Evolutionary conservation across 2,113 vertebrate species (phyloP), one percentile per base, ranked within the genome.

Genomic region (Herpailurus yagouaroundi): DNA sequence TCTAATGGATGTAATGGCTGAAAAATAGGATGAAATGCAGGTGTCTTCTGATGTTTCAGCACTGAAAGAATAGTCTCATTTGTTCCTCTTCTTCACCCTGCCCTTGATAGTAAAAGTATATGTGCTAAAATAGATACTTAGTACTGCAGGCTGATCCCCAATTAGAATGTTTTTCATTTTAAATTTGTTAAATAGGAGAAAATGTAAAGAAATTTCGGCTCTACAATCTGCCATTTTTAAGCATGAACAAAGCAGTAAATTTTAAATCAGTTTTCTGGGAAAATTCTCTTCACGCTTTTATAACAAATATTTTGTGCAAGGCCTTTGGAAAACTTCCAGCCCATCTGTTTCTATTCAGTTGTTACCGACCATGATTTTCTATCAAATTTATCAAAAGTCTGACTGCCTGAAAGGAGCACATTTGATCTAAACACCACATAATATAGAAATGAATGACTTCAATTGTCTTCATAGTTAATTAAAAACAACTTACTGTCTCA

Each of bases 221-320:
- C 10, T 63, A 63, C 63, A 95, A 85, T 92, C 69, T 73, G 11
- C 7, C 57, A 8, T 25, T 87, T 76, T 92, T 69, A 87, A 95
- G 27, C 64, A 87, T 66, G 41, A 97, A 52, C 19, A 63, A 97
- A 81, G 68, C 87, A 95, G 41, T 92, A 87, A 89, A 95, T 96
- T 97, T 96, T 96, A 88, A 95, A 73, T 92, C 14, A 60, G 16
- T 71, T 25, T 96, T 93, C 83, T 79, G n/a, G 41, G 63, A 29
- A 84, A 96, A 89, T 64, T 97, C 29, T 95, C 52, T 94, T 96
- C 94, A 96, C 0, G 0, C 38, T 98, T 98, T 97, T 96, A 92
- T 94, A 98, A 96, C 85, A 98, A 95, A 92, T 86, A 98, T 98
- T 98, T 97, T 82, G 77, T 97, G 60, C 85, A 96, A 97, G 68